Percentiles rank a stretch among this genome's conserved stretches.
Conservation (phyloP, 2,888 invertebrate species). For the Sarcophaga carnaria region DNA sequence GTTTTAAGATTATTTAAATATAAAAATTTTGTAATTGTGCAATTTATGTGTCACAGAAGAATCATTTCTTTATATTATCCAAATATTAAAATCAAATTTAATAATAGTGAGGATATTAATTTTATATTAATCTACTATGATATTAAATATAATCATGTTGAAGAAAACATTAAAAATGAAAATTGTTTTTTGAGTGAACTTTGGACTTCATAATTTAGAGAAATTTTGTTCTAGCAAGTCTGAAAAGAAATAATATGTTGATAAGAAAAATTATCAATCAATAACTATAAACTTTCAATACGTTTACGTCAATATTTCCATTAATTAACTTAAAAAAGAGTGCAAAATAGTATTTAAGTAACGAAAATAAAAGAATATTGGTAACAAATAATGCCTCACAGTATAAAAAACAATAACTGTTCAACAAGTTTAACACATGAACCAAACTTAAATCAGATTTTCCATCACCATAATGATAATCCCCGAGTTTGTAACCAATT, state of each 20-base stretch:
- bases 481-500: constrained; percentile 8
- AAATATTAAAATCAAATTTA: too few relatives aligned
- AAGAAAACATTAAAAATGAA: background rate
- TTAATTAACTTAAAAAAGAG: background rate
- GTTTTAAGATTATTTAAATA: background rate
- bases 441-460: background rate
- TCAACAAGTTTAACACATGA: constrained; percentile 3
- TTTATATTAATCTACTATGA: background rate
- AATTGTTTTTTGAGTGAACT: background rate
- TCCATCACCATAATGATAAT: background rate
- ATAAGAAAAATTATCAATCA: constrained; percentile 11
- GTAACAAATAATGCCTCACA: constrained; percentile 31
- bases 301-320: background rate
- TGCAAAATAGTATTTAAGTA: background rate
- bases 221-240: background rate
- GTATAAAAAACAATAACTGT: constrained; percentile 22
- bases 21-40: too few relatives aligned
- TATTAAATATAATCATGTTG: background rate
- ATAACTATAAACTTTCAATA: background rate
- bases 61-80: too few relatives aligned
- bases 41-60: too few relatives aligned
- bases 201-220: constrained; percentile 9
- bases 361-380: background rate
- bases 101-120: too few relatives aligned
- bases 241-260: constrained; percentile 18